Evolutionary conservation across 1,140 invertebrate species (phyloP).

Genomic region (Drosophila truncata): DNA sequence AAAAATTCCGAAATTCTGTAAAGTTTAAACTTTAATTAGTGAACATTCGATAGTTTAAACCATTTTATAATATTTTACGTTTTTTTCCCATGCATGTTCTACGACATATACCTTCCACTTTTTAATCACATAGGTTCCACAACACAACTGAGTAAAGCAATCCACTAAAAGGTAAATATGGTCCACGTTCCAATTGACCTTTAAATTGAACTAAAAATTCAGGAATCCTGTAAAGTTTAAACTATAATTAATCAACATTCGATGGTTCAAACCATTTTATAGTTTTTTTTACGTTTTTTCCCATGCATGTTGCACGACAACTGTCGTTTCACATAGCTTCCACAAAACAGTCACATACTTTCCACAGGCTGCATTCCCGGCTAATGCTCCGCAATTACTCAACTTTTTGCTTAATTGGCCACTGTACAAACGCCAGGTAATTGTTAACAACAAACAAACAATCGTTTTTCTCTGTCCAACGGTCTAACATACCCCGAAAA

Average conservation of each 20-base stretch:
- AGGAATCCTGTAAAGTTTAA: background rate
- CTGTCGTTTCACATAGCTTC: conserved; percentile 11
- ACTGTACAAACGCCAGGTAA: conserved; percentile 12
- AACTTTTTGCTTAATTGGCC: conserved; percentile 10
- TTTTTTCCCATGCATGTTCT: conserved; percentile 28
- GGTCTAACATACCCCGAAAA: conserved; percentile 33
- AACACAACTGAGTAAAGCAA: too few relatives aligned
- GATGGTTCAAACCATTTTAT: conserved; percentile 1
- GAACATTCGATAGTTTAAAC: background rate
- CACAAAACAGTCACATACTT: conserved; percentile 10
- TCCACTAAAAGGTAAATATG: too few relatives aligned
- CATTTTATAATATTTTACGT: background rate
- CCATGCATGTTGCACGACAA: conserved; percentile 27
- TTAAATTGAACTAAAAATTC: background rate
- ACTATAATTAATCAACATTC: background rate
- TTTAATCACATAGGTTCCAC: background rate
- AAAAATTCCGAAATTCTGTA: background rate
- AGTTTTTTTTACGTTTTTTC: conserved; percentile 5
- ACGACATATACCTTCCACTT: too few relatives aligned
- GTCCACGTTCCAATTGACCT: background rate
- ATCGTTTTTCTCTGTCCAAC: conserved; percentile 16
- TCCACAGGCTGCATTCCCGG: conserved; percentile 16
- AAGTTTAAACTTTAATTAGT: background rate
- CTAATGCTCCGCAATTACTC: conserved; percentile 17
- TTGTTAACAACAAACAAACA: conserved; percentile 6